Evolutionary conservation across 2,888 invertebrate genomes (phyloP).

Genomic region (Amorpha juglandis): DNA sequence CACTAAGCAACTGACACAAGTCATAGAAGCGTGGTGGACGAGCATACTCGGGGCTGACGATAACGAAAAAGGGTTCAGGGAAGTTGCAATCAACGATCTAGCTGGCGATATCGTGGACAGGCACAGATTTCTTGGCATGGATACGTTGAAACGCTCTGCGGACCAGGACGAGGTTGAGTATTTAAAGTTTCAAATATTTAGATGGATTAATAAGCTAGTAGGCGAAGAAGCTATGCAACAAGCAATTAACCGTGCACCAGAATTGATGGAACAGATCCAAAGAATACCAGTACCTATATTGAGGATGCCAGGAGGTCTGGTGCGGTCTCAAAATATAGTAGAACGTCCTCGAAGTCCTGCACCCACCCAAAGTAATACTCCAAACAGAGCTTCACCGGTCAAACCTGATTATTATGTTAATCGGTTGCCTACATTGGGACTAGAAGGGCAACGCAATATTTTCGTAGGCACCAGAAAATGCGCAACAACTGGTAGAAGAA

Average conservation of each 20-base stretch:
- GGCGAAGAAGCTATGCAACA: slow-evolving; percentile 35
- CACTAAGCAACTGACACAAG: slow-evolving; percentile 47
- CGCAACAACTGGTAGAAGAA: background rate
- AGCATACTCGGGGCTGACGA: slow-evolving; percentile 37
- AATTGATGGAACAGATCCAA: slow-evolving; percentile 39
- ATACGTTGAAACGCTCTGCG: slow-evolving; percentile 32
- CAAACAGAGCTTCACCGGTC: background rate
- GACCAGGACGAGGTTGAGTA: slow-evolving; percentile 38
- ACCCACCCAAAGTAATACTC: background rate
- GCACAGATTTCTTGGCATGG: slow-evolving; percentile 30
- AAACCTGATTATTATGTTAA: background rate
- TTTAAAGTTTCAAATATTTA: slow-evolving; percentile 44
- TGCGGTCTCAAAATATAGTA: background rate
- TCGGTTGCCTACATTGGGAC: slow-evolving; percentile 27
- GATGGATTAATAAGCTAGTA: slow-evolving; percentile 42
- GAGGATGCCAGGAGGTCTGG: slow-evolving; percentile 27
- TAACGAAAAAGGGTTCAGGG: slow-evolving; percentile 26
- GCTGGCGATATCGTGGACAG: slow-evolving; percentile 36
- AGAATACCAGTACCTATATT: slow-evolving; percentile 36
- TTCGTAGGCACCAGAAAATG: slow-evolving; percentile 2
- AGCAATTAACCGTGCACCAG: slow-evolving; percentile 35
- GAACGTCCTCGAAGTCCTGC: background rate
- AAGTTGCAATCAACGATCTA: slow-evolving; percentile 32
- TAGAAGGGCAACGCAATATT: slow-evolving; percentile 12
- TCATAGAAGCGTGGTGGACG: slow-evolving; percentile 63